Evolutionary conservation across 2,113 vertebrate species (phyloP).

Genomic region (Salvator merianae): DNA sequence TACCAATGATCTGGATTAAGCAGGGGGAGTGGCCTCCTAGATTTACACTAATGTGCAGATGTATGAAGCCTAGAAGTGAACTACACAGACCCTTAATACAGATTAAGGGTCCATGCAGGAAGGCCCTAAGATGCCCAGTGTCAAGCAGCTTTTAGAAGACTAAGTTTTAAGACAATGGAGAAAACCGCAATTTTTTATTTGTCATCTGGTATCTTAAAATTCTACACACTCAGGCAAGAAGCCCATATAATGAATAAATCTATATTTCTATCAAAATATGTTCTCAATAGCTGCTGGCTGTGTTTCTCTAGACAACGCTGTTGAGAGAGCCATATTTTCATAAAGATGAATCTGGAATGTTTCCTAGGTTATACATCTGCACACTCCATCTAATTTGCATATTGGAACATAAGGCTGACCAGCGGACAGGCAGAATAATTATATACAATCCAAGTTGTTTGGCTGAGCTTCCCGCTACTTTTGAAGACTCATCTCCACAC

Average conservation of each 20-base stretch:
- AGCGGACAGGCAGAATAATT: conserved; percentile 70
- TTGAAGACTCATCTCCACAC: conserved; percentile 67
- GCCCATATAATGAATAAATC: conserved; percentile 46
- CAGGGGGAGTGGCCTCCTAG: too few relatives aligned
- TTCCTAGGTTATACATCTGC: conserved; percentile 74
- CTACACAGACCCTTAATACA: too few relatives aligned
- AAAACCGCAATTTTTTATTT: not conserved
- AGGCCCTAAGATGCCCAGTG: too few relatives aligned
- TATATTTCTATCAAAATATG: conserved; percentile 55
- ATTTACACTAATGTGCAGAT: too few relatives aligned
- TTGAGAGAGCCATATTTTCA: conserved; percentile 69
- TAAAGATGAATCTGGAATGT: conserved; percentile 70
- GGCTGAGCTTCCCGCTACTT: conserved; percentile 71
- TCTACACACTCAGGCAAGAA: conserved; percentile 36
- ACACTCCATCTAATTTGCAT: conserved; percentile 70
- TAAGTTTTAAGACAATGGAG: not conserved
- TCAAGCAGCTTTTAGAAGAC: too few relatives aligned
- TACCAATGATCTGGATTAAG: too few relatives aligned
- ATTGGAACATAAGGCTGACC: conserved; percentile 71
- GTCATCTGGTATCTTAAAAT: conserved; percentile 41
- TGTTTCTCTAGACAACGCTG: conserved; percentile 55
- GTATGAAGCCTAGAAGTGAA: too few relatives aligned
- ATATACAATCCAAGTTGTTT: conserved; percentile 71
- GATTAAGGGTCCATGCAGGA: too few relatives aligned
- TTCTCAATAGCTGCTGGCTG: conserved; percentile 36